Evolutionary conservation across 2,113 vertebrate species (phyloP).

Genomic region (Blennius ocellaris): DNA sequence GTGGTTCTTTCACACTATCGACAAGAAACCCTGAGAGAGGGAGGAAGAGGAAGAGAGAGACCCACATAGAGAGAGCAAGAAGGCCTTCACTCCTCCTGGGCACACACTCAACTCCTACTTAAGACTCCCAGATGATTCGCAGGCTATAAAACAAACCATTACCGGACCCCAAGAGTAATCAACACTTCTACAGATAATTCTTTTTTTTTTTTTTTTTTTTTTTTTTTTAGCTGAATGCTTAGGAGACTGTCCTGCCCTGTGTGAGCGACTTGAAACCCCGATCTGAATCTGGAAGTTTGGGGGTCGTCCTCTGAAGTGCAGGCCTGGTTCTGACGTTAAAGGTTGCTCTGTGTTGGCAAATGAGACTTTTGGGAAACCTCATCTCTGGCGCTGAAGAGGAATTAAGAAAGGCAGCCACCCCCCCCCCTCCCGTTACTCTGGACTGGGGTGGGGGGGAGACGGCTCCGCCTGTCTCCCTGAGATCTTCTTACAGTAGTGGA

Average conservation of each 20-base stretch:
- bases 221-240: constrained; percentile 22
- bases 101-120: constrained; percentile 41
- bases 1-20: constrained; percentile 96
- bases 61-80: constrained; percentile 37
- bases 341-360: constrained; percentile 43
- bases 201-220: too few species aligned
- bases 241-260: constrained; percentile 44
- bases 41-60: constrained; percentile 28
- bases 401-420: constrained; percentile 35
- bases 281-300: constrained; percentile 47
- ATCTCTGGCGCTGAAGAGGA: constrained; percentile 45
- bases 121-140: constrained; percentile 47
- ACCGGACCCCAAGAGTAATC: constrained; percentile 42
- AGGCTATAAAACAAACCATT: constrained; percentile 45
- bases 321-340: constrained; percentile 43
- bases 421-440: too few species aligned
- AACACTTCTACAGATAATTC: constrained; percentile 6
- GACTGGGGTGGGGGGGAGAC: not conserved
- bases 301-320: constrained; percentile 35
- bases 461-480: constrained; percentile 38
- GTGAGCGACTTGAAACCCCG: constrained; percentile 43
- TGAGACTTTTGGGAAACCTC: constrained; percentile 52
- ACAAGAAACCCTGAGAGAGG: constrained; percentile 89
- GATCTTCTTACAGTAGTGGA: constrained; percentile 79
- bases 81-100: constrained; percentile 46